Conservation (phyloP, 2,113 vertebrate genomes). For the Melospiza georgiana region DNA sequence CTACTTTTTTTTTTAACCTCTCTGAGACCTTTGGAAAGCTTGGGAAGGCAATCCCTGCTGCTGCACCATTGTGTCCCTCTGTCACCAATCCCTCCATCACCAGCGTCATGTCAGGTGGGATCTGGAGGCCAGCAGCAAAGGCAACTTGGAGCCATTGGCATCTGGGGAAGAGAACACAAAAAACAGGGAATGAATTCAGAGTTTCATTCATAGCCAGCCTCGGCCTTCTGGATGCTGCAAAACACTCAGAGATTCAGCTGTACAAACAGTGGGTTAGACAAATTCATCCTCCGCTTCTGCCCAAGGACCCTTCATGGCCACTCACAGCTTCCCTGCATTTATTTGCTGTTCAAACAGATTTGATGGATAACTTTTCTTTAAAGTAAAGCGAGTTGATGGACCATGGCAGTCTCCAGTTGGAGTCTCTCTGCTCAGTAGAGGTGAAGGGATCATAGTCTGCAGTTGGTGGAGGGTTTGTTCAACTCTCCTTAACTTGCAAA, state of each 20-base stretch:
- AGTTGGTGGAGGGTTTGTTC: neutral
- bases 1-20: neutral
- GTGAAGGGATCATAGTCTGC: neutral
- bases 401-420: neutral
- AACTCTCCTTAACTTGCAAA: neutral
- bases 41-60: neutral
- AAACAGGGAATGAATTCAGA: neutral
- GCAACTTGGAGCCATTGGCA: accelerated
- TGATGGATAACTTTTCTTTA: constrained; percentile 15
- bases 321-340: neutral
- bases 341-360: constrained; percentile 6
- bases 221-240: neutral
- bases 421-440: neutral
- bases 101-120: neutral
- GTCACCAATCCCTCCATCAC: neutral
- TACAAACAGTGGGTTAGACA: constrained; percentile 24
- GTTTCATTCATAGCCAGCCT: neutral
- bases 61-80: accelerated
- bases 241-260: neutral
- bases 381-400: neutral
- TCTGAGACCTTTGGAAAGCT: neutral
- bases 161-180: neutral
- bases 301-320: neutral
- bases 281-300: constrained; percentile 31
- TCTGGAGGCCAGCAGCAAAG: neutral